Base-by-base conservation (phyloP, 2,888 invertebrate genomes). In the Vandiemenella viatica region DNA sequence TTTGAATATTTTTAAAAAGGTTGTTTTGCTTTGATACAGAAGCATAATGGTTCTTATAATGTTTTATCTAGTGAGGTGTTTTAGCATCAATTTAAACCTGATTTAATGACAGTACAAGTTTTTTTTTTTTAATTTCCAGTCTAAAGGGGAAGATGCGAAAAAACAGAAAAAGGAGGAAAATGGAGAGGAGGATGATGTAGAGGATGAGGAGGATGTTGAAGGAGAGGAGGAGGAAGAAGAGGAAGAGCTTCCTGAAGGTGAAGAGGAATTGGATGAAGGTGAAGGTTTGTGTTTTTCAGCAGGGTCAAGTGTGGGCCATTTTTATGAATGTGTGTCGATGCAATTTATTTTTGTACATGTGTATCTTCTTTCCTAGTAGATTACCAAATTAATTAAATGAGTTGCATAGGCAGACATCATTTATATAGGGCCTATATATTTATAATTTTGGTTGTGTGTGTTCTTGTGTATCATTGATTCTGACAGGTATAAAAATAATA, bases 161-260 rank as follows among this genome's bases (percentile, higher is more conserved):
- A 83, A 83, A 70, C 78, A 79, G 68, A 81, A 80, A 72, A 83
- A 82, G 70, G 83, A 83, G 63, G 83, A 83, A 63, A 83, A 83
- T 61, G 83, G 82, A 53, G 74, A 74, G 51, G 74, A 81, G 57
- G 80, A 80, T 45, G 80, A 80, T 50, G 80, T 79, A 50, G 76
- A 75, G 53, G 75, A 78, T 50, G 77, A 77, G 50, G 74, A 72
- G 48, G 75, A 74, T 50, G 75, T 69, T 17, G 76, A 74, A 44
- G 76, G 69, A 1, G 76, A 74, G 45, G 75, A 74, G 18, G 77
- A 76, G 37, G 79, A 78, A 20, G 77, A 76, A 46, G 79, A 78
- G 54, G 75, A 74, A 52, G 77, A 16, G 76, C 68, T 75, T 54
- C 76, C 70, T 17, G 79, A 76, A 55, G 75, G 71, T 47, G 74